Conservation (phyloP, 2,797 vertebrate genomes). For the Valencia hispanica region DNA sequence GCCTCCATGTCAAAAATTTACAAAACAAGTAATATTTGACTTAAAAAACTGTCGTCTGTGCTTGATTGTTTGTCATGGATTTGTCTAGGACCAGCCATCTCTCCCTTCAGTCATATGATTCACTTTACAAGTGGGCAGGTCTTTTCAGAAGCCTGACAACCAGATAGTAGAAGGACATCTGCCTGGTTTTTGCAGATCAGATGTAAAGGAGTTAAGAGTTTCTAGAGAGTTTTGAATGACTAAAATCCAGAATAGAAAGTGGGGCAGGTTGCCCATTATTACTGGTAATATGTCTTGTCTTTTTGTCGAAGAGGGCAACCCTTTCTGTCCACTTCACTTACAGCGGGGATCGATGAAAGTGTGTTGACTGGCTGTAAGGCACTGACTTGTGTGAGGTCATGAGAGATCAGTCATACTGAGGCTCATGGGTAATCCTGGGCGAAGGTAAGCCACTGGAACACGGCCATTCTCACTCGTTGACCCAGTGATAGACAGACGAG, state of each 20-base stretch:
- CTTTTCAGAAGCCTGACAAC: conserved; percentile 53
- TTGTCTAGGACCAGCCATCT: conserved; percentile 85
- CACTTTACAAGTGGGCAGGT: conserved; percentile 70
- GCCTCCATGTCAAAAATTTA: conserved; percentile 89
- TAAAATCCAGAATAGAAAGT: conserved; percentile 39
- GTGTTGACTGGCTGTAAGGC: conserved; percentile 77
- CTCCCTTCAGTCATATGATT: conserved; percentile 84
- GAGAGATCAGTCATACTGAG: conserved; percentile 91
- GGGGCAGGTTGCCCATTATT: conserved; percentile 11
- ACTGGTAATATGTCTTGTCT: conserved; percentile 29
- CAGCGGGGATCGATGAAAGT: conserved; percentile 28
- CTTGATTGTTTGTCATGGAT: conserved; percentile 87
- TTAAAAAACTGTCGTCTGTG: conserved; percentile 90
- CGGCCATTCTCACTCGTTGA: conserved; percentile 95
- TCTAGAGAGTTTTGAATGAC: conserved; percentile 39
- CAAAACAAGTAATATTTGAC: conserved; percentile 82
- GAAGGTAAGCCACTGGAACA: conserved; percentile 95
- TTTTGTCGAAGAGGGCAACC: conserved; percentile 28
- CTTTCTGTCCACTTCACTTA: conserved; percentile 48
- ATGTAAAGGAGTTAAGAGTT: conserved; percentile 29
- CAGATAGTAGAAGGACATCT: conserved; percentile 31
- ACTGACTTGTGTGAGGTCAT: conserved; percentile 75
- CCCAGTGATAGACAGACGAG: conserved; percentile 98
- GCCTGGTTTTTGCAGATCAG: conserved; percentile 41
- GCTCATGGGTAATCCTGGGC: conserved; percentile 99